Percentiles rank a stretch among this genome's conserved stretches.
phyloP scores from a whole-genome alignment of 2,888 invertebrate species.

The Melolontha melolontha region DNA sequence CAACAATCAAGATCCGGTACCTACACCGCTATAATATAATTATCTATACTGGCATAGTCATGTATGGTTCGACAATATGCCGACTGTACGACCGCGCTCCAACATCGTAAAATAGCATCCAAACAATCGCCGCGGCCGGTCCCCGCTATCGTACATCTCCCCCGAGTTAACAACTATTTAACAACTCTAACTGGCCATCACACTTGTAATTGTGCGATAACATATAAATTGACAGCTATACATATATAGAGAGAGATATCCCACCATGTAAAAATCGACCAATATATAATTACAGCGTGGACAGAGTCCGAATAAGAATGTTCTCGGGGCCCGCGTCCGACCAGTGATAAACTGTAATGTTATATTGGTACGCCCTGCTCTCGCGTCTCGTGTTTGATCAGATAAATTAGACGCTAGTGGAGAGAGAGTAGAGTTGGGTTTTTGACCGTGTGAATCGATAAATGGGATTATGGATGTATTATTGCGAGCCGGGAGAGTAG shows the following conservation, averaged over 20 bases:
- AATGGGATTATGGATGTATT: constrained; percentile 61
- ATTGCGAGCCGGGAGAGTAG: constrained; percentile 46
- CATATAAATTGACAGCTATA: constrained; percentile 63
- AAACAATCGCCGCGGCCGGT: constrained; percentile 39
- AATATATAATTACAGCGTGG: constrained; percentile 57
- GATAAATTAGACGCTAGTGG: constrained; percentile 60
- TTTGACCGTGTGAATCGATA: constrained; percentile 66
- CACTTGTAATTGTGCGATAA: constrained; percentile 64
- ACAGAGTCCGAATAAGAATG: constrained; percentile 15
- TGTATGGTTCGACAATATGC: constrained; percentile 38
- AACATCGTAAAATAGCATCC: constrained; percentile 34
- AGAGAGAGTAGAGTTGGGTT: constrained; percentile 56
- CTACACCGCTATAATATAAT: constrained; percentile 35
- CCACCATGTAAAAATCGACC: constrained; percentile 54
- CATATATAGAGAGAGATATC: constrained; percentile 60
- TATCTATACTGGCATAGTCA: constrained; percentile 19
- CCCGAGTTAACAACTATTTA: constrained; percentile 61
- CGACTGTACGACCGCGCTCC: constrained; percentile 2
- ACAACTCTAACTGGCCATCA: constrained; percentile 64
- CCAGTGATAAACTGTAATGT: constrained; percentile 57
- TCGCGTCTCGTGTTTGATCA: constrained; percentile 61
- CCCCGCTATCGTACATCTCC: constrained; percentile 54
- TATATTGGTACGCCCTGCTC: constrained; percentile 55
- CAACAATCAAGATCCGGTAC: constrained; percentile 38
- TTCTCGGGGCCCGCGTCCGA: constrained; percentile 10